A percentile compares a stretch with the other conserved stretches of the same genome.
These are phyloP conservation scores for Temnothorax ravouxi DNA, from an alignment of 2,888 invertebrate genomes.

Conservation along the genomic window DNA sequence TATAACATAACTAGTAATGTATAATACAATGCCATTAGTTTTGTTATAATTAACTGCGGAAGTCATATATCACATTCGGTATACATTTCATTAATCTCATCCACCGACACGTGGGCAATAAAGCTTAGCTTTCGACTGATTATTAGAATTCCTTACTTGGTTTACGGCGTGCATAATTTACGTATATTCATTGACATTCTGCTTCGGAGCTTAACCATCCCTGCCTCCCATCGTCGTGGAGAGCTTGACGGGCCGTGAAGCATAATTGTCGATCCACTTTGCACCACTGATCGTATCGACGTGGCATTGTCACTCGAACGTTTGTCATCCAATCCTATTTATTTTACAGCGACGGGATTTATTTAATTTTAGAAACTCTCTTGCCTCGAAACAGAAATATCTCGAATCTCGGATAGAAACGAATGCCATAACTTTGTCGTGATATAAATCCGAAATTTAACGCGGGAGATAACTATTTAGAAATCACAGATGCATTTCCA, in stretches of 20 bases:
- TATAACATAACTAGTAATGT: not conserved
- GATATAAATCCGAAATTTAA: not conserved
- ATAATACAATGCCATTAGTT: not conserved
- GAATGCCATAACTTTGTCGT: not conserved
- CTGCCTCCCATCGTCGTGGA: conserved; percentile 38
- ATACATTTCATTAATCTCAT: conserved; percentile 34
- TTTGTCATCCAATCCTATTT: conserved; percentile 48
- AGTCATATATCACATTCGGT: not conserved
- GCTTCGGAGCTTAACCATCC: conserved; percentile 31
- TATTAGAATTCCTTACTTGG: conserved; percentile 47
- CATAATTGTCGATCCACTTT: conserved; percentile 58
- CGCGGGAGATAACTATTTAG: not conserved
- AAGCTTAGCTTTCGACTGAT: conserved; percentile 4
- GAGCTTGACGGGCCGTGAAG: conserved; percentile 47
- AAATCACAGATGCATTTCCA: not conserved
- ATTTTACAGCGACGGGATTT: conserved; percentile 15
- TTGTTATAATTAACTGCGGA: conserved; percentile 4
- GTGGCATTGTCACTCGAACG: conserved; percentile 30
- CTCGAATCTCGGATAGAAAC: not conserved
- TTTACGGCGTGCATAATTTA: conserved; percentile 37
- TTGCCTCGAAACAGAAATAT: not conserved
- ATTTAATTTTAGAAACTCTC: conserved; percentile 26
- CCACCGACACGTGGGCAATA: conserved; percentile 24
- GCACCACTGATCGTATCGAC: conserved; percentile 32
- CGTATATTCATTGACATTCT: conserved; percentile 42